Evolutionary conservation across 1,140 invertebrate species (phyloP), one percentile per base, ranked within the genome.

Genomic region (Diabrotica virgifera): DNA sequence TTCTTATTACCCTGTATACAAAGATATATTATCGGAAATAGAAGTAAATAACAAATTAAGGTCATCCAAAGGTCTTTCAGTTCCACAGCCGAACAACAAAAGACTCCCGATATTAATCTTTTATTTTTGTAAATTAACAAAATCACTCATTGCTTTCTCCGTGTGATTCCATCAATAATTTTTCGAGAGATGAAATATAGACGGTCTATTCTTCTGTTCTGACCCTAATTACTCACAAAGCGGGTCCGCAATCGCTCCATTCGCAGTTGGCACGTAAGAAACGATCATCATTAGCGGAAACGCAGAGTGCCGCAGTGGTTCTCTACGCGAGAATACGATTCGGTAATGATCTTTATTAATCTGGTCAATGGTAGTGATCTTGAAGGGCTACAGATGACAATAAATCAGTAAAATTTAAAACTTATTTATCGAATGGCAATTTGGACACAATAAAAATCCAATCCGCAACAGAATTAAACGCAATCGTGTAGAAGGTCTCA

Each of bases 121-220:
- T 24, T 24, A 24, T 24, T 24, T 24, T 24, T 24, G 4, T 24
- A 24, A 24, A 54, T 14, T 14, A 54, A 54, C 53, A 54, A 54
- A 11, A 54, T 54, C 35, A 36, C 35, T 62, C 7, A 52, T 36
- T 62, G 9, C n/a, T 12, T 53, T 62, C 36, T 53, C 24, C 24
- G 24, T 2, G 24, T 24, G 24, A 24, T 24, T 24, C 24, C 36
- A 46, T 46, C 40, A 46, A 46, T 46, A 46, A 5, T 8, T 10
- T 46, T 46, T 46, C 40, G 8, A 46, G n/a, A 46, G 40, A 46
- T 46, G 40, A 46, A 46, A 46, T 10, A 46, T 46, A 46, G 40
- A 46, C 8, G 40, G 8, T 8, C 40, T 46, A 46, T 46, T 46
- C 40, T 46, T 46, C 40, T 46, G n/a, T n/a, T 46, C 8, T 46